phyloP scores from a whole-genome alignment of 2,797 vertebrate species.

The Aphelocoma californica region DNA sequence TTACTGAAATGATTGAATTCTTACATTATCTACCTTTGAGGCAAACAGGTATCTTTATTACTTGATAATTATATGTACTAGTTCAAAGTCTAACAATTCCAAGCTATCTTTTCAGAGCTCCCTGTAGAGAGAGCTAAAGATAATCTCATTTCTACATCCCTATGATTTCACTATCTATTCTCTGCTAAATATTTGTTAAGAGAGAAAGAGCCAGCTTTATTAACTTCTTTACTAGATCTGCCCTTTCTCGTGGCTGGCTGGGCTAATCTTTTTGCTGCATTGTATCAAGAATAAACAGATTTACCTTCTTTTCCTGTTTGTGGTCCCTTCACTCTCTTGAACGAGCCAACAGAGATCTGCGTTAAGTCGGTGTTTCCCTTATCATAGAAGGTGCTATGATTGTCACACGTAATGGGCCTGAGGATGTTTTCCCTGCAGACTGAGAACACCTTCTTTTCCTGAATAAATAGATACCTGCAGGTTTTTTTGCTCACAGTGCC shows the following conservation, averaged over 20 bases:
- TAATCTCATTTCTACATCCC: neutral
- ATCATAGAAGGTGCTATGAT: neutral
- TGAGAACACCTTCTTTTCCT: neutral
- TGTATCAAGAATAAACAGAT: neutral
- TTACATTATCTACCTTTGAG: neutral
- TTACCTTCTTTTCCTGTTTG: neutral
- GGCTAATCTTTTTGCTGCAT: neutral
- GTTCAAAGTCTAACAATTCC: neutral
- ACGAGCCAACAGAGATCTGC: neutral
- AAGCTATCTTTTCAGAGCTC: neutral
- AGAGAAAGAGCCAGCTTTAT: neutral
- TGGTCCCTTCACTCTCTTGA: neutral
- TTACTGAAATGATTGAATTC: neutral
- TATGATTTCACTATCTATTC: neutral
- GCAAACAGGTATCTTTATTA: neutral
- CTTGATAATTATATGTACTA: neutral
- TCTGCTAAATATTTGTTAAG: slow-evolving; percentile 18
- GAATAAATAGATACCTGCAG: neutral
- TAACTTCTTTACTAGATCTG: neutral
- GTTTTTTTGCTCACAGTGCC: neutral
- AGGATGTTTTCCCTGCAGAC: neutral
- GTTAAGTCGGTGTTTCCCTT: neutral
- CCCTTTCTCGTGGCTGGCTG: neutral
- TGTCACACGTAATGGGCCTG: neutral
- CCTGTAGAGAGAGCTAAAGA: neutral